These are phyloP conservation scores for Cololabis saira DNA, from an alignment of 2,113 vertebrate species.

Conservation along the genomic window DNA sequence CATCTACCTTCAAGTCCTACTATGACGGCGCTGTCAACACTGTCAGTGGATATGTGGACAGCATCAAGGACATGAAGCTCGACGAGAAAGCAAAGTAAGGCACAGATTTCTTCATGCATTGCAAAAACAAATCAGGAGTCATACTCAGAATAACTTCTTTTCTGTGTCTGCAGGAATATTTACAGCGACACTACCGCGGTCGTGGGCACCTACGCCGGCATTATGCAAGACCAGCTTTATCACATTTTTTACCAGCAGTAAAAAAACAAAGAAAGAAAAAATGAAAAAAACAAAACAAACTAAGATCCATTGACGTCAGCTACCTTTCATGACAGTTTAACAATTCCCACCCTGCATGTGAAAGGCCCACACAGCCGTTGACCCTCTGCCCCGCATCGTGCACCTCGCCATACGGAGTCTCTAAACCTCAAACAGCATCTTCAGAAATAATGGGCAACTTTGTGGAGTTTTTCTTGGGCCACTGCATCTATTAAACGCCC, in stretches of 20 bases:
- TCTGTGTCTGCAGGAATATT: conserved; percentile 61
- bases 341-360: not conserved
- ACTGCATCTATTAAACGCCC: conserved; percentile 5
- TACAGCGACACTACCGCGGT: conserved; percentile 64
- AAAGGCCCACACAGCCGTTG: not conserved
- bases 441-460: conserved; percentile 10
- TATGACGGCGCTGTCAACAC: conserved; percentile 44
- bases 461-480: not conserved
- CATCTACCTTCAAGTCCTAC: conserved; percentile 56
- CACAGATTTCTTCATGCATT: not conserved
- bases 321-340: not conserved
- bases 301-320: not conserved
- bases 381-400: not conserved
- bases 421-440: conserved; percentile 8
- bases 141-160: not conserved
- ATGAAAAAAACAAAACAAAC: not conserved
- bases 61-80: conserved; percentile 68
- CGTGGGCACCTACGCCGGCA: conserved; percentile 67
- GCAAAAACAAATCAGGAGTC: not conserved
- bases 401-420: not conserved
- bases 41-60: conserved; percentile 58
- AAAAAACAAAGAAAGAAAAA: not conserved
- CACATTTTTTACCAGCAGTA: conserved; percentile 68
- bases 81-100: conserved; percentile 77
- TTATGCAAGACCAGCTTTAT: conserved; percentile 75